A percentile compares a stretch with the other conserved stretches of the same genome.
phyloP scores from a whole-genome alignment of 1,140 invertebrate genomes.

The Capitella teleta region DNA sequence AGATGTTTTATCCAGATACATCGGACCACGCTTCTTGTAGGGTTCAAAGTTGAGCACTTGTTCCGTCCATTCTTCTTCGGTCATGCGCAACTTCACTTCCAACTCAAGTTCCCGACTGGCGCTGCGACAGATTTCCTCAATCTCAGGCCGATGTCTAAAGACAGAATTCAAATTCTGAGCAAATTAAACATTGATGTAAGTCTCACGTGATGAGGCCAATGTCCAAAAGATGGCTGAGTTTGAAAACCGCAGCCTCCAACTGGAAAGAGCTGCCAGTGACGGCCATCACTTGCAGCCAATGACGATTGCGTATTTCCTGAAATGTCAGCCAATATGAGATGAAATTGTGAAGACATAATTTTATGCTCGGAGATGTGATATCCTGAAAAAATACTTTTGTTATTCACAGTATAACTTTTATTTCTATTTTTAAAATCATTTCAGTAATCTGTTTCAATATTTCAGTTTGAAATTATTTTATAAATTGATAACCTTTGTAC shows the following conservation, averaged over 20 bases:
- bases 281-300: constrained; percentile 42
- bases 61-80: constrained; percentile 44
- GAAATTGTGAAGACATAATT: too few relatives aligned
- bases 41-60: constrained; percentile 40
- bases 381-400: too few relatives aligned
- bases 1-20: constrained; percentile 37
- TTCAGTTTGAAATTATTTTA: too few relatives aligned
- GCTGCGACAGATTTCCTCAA: constrained; percentile 37
- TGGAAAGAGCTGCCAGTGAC: constrained; percentile 39
- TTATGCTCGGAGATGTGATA: too few relatives aligned
- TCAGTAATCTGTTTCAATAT: too few relatives aligned
- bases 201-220: constrained; percentile 38
- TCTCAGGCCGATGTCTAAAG: constrained; percentile 32
- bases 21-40: constrained; percentile 38
- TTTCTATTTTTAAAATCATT: too few relatives aligned
- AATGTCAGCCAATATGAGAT: too few relatives aligned
- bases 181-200: background rate
- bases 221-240: constrained; percentile 35
- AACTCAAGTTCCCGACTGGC: constrained; percentile 39
- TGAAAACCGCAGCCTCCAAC: constrained; percentile 40
- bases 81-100: constrained; percentile 39
- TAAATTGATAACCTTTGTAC: too few relatives aligned
- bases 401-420: too few relatives aligned
- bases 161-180: background rate
- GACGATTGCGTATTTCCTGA: constrained; percentile 42